Conservation (phyloP, 2,888 invertebrate species). For the Cerastoderma edule region DNA sequence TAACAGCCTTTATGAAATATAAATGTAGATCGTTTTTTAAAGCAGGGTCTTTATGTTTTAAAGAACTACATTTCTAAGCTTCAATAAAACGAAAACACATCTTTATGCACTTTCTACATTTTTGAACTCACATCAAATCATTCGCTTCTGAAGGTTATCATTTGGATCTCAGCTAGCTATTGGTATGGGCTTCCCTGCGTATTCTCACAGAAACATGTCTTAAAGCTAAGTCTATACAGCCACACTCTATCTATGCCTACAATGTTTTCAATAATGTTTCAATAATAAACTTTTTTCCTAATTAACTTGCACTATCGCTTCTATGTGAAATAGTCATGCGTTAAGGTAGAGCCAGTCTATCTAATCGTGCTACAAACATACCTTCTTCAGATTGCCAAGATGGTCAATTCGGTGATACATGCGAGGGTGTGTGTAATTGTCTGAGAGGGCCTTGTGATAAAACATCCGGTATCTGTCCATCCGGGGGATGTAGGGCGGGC, state of each 20-base stretch:
- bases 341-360: background rate
- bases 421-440: background rate
- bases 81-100: background rate
- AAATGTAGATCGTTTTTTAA: background rate
- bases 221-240: too few relatives aligned
- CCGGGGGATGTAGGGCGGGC: background rate
- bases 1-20: background rate
- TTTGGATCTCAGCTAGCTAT: too few relatives aligned
- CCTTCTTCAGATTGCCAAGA: slow-evolving; percentile 1
- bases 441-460: slow-evolving; percentile 13
- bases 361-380: background rate
- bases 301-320: too few relatives aligned
- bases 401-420: background rate
- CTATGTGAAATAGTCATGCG: too few relatives aligned
- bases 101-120: background rate
- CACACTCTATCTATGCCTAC: too few relatives aligned
- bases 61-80: background rate
- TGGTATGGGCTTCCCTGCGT: too few relatives aligned
- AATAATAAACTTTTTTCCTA: too few relatives aligned
- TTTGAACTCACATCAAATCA: too few relatives aligned
- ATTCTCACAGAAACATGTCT: too few relatives aligned
- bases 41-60: background rate
- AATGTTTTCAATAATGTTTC: too few relatives aligned
- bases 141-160: too few relatives aligned
- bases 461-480: slow-evolving; percentile 3